phyloP scores from a whole-genome alignment of 2,797 vertebrate genomes.

The Eulemur rubriventer region DNA sequence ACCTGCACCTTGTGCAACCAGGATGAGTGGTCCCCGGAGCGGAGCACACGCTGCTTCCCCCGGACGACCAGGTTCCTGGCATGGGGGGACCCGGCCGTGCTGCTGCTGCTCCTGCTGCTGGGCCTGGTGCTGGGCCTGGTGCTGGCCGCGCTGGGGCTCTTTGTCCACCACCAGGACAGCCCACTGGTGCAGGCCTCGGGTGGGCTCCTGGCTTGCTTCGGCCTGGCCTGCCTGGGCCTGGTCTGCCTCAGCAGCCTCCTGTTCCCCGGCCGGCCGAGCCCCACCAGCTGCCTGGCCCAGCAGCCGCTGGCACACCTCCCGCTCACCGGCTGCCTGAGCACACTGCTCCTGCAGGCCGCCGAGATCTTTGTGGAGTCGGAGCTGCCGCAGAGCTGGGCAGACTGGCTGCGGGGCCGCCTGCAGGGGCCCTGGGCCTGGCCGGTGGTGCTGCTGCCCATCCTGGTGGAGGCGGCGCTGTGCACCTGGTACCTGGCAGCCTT shows the following conservation, averaged over 20 bases:
- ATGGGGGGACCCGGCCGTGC: slow-evolving; percentile 83
- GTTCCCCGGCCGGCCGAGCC: slow-evolving; percentile 87
- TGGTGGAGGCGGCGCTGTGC: neutral
- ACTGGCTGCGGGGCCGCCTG: slow-evolving; percentile 74
- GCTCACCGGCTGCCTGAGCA: slow-evolving; percentile 88
- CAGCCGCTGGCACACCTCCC: slow-evolving; percentile 79
- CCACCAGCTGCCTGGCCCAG: slow-evolving; percentile 85
- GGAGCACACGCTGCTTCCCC: slow-evolving; percentile 85
- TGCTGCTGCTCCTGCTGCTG: slow-evolving; percentile 80
- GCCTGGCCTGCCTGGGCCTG: slow-evolving; percentile 85
- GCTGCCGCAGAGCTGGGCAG: slow-evolving; percentile 85
- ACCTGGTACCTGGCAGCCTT: slow-evolving; percentile 61
- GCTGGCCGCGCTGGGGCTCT: slow-evolving; percentile 79
- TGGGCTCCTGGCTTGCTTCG: slow-evolving; percentile 82
- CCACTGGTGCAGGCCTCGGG: slow-evolving; percentile 88
- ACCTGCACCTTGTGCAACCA: slow-evolving; percentile 86
- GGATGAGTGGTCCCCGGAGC: slow-evolving; percentile 89
- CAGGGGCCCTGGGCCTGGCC: slow-evolving; percentile 76
- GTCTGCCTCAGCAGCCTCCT: slow-evolving; percentile 87
- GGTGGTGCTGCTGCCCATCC: neutral
- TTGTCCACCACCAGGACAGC: slow-evolving; percentile 83
- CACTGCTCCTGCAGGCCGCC: slow-evolving; percentile 84
- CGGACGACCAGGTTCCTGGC: slow-evolving; percentile 86
- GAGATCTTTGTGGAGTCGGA: slow-evolving; percentile 84
- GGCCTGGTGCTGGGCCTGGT: slow-evolving; percentile 78